Base-by-base conservation (phyloP, 2,113 vertebrate genomes). In the Chrysemys picta region DNA sequence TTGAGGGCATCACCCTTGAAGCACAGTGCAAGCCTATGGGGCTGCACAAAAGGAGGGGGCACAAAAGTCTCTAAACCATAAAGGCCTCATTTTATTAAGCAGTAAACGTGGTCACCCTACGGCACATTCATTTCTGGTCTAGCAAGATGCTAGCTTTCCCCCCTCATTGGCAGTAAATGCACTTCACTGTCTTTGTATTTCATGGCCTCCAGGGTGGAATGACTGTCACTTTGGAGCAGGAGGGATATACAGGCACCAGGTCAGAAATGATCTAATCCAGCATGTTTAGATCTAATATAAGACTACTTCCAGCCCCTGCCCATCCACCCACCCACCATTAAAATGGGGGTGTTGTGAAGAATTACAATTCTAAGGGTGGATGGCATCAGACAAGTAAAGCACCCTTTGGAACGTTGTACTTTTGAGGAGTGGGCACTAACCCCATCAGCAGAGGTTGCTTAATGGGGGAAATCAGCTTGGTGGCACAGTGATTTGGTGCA, bases 261-360 rank as follows among this genome's bases (percentile, higher is more conserved):
- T 1, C 90, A 65, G 72, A 87, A 50, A 95, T 85, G 35, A 62
- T 95, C 95, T 96, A 95, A 97, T 85, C 90, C 82, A 94, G 94
- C 87, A 92, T 31, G 7, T 16, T 72, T 79, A 69, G 87, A 83
- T 94, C 65, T 47, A 88, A 83, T 0, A 29, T 84, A 83, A 35
- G 88, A 89, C 75, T 83, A 10, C 57, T 94, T 94, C 75, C 65
- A 38, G 8, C 35, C 94, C 94, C 87, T 25, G 83, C 94, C 87
- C 22, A 81, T 81, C 50, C 84, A 35, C 8, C 54, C 83, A 69
- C 85, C 89, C 90, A 87, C 25, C 92, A 91, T 52, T 95, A 80
- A 75, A 92, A 79, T 91, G 80, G 0, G 0, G 93, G 31, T 4
- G 4, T 76, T 62, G 62, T 35, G 47, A 86, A 87, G 94, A 54